phyloP scores from a whole-genome alignment of 23 tunicate genomes.

The Phallusia fumigata region DNA sequence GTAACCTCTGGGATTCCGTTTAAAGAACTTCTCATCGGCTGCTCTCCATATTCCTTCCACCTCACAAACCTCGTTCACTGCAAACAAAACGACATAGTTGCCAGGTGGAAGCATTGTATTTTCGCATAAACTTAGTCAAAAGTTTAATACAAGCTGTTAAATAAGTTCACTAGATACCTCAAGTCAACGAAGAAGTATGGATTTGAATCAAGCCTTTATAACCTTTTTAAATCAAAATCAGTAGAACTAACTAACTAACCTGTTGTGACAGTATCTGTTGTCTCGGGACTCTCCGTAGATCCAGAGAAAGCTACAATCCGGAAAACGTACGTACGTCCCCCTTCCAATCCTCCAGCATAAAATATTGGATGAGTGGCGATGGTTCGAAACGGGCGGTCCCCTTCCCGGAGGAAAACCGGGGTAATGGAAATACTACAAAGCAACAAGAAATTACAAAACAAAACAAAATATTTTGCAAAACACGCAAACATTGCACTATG shows the following conservation, averaged over 20 bases:
- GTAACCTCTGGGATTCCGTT: conserved; percentile 31
- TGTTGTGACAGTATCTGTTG: conserved; percentile 35
- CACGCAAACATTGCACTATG: no score
- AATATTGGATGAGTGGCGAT: conserved; percentile 1
- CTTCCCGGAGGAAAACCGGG: neutral
- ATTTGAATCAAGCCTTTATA: no score
- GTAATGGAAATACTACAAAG: neutral
- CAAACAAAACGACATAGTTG: neutral
- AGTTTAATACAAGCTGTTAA: no score
- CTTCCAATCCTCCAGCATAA: conserved; percentile 21
- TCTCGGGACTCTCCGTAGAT: conserved; percentile 23
- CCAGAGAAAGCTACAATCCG: conserved; percentile 30
- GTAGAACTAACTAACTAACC: conserved; percentile 12
- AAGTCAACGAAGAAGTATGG: no score
- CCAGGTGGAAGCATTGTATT: no score
- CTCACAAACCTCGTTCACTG: conserved; percentile 67
- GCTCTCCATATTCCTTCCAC: conserved; percentile 46
- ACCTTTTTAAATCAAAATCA: neutral
- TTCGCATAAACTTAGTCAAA: no score
- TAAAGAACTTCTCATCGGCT: conserved; percentile 53
- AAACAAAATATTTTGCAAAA: no score
- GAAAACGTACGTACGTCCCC: conserved; percentile 36
- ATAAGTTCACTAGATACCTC: no score
- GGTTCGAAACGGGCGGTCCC: neutral
- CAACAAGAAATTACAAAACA: no score